Percentiles rank a stretch among this genome's conserved stretches.
These are phyloP conservation scores for Xiphias gladius DNA, from an alignment of 2,113 vertebrate genomes.

Conservation along the genomic window DNA sequence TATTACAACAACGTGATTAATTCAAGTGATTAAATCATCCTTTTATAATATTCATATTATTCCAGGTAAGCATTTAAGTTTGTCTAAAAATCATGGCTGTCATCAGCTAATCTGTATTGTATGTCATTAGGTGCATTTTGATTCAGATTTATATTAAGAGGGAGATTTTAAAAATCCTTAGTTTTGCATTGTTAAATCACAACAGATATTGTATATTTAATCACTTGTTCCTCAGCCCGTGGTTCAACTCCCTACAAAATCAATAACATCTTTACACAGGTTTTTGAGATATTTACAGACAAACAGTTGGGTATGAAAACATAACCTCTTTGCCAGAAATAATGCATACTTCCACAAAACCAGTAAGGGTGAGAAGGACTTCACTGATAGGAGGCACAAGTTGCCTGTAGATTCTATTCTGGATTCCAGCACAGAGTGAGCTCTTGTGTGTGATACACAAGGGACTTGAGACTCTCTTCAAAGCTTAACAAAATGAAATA, in stretches of 20 bases:
- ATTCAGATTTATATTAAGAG: too few species aligned
- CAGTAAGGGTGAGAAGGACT: neutral
- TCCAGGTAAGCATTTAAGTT: too few species aligned
- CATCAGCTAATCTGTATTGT: too few species aligned
- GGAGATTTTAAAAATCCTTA: too few species aligned
- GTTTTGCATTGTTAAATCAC: too few species aligned
- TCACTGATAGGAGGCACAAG: conserved; percentile 5
- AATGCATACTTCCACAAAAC: neutral
- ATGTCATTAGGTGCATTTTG: too few species aligned
- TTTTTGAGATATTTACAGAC: conserved; percentile 5
- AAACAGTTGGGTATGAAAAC: neutral
- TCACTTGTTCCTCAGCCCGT: neutral
- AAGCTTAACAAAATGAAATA: conserved; percentile 14
- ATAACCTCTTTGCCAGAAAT: conserved; percentile 6
- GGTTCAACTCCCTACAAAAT: neutral
- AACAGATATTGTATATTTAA: neutral
- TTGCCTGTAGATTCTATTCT: conserved; percentile 33
- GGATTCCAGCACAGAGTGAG: conserved; percentile 18
- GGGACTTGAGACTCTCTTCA: conserved; percentile 34
- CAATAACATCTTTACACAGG: neutral
- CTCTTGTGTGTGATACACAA: conserved; percentile 45
- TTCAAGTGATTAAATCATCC: too few species aligned
- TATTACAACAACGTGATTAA: too few species aligned
- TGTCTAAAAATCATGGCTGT: too few species aligned
- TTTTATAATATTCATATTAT: too few species aligned